phyloP scores from a whole-genome alignment of 2,888 invertebrate species.

The Folsomia candida region DNA sequence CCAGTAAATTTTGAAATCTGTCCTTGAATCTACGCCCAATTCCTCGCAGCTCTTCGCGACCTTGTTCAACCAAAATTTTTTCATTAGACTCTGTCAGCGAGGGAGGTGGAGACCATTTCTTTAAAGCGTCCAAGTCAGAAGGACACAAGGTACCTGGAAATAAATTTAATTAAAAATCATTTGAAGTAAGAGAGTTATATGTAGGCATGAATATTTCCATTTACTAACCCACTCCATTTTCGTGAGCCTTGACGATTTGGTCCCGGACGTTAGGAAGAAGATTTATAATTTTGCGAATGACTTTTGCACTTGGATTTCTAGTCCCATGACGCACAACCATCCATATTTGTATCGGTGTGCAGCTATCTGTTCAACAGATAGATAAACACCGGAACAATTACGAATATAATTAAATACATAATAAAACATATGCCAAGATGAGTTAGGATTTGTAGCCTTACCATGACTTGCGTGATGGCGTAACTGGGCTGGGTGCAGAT shows the following conservation, averaged over 20 bases:
- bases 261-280: conserved; percentile 20
- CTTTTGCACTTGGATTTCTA: conserved; percentile 40
- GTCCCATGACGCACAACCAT: conserved; percentile 43
- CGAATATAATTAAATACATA: too few species aligned
- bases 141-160: conserved; percentile 50
- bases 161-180: background rate
- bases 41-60: conserved; percentile 70
- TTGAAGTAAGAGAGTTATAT: too few species aligned
- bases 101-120: conserved; percentile 61
- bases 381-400: too few species aligned
- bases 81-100: conserved; percentile 58
- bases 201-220: too few species aligned
- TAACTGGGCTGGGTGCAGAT: conserved; percentile 12
- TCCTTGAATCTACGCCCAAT: conserved; percentile 72
- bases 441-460: background rate
- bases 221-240: conserved; percentile 23
- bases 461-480: conserved; percentile 21
- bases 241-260: conserved; percentile 32
- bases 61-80: conserved; percentile 68
- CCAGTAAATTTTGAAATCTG: conserved; percentile 66
- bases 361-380: conserved; percentile 17
- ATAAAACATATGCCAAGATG: too few species aligned
- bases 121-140: conserved; percentile 57
- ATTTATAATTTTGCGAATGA: conserved; percentile 33
- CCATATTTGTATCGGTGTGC: conserved; percentile 37